phyloP scores from a whole-genome alignment of 2,888 invertebrate species.

The Ormyrus nitidulus region DNA sequence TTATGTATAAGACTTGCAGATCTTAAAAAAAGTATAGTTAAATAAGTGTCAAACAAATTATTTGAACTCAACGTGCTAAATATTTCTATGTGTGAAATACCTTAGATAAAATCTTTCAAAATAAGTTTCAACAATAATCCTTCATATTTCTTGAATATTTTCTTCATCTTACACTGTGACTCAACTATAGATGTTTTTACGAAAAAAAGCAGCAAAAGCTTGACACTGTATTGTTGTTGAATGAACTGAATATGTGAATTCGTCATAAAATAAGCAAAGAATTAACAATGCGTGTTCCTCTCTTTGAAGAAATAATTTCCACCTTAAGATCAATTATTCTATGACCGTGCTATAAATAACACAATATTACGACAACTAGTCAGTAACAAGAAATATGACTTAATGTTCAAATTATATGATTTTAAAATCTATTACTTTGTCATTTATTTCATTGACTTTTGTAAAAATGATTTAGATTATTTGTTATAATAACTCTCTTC shows the following conservation, averaged over 20 bases:
- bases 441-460: too few relatives aligned
- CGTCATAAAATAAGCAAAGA: slow-evolving; percentile 46
- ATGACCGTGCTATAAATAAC: slow-evolving; percentile 49
- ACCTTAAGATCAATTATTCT: slow-evolving; percentile 42
- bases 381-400: slow-evolving; percentile 40
- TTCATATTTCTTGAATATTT: slow-evolving; percentile 42
- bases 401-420: slow-evolving; percentile 24
- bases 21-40: too few relatives aligned
- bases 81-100: slow-evolving; percentile 28
- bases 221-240: slow-evolving; percentile 55
- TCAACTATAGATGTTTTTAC: slow-evolving; percentile 51
- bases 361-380: slow-evolving; percentile 46
- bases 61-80: not conserved
- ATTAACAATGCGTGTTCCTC: slow-evolving; percentile 46
- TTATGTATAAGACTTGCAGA: not conserved
- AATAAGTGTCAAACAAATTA: not conserved
- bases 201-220: slow-evolving; percentile 38
- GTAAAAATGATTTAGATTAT: too few relatives aligned
- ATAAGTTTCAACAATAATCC: slow-evolving; percentile 37
- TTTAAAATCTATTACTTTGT: not conserved
- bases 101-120: slow-evolving; percentile 39
- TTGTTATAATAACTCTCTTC: not conserved
- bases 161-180: slow-evolving; percentile 52
- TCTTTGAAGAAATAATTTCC: slow-evolving; percentile 38
- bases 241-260: slow-evolving; percentile 45